phyloP scores from a whole-genome alignment of 2,113 vertebrate genomes.

The human region DNA sequence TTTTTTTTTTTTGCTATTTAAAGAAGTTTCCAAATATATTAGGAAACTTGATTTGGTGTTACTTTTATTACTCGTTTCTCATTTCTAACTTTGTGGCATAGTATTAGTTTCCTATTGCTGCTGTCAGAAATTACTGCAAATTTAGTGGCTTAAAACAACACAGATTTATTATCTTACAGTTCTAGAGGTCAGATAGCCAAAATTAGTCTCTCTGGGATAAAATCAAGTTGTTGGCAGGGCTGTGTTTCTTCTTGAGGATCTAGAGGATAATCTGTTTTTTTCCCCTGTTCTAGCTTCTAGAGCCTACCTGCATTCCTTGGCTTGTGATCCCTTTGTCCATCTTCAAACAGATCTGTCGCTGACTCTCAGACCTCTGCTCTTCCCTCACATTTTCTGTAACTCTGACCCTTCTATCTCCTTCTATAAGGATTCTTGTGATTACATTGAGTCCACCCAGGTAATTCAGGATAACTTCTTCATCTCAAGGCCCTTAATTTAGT shows the following conservation, averaged over 20 bases:
- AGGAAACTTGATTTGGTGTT: background rate
- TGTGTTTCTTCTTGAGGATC: background rate
- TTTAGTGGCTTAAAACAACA: background rate
- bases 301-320: background rate
- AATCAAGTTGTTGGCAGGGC: background rate
- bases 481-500: background rate
- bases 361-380: background rate
- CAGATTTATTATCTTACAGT: background rate
- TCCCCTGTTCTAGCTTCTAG: background rate
- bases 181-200: background rate
- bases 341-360: background rate
- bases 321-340: background rate
- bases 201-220: background rate
- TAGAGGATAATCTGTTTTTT: background rate
- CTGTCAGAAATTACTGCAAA: background rate
- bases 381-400: background rate
- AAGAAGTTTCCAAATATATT: background rate
- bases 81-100: background rate
- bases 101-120: background rate
- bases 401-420: background rate
- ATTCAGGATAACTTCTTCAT: background rate
- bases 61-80: background rate
- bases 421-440: background rate
- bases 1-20: background rate
- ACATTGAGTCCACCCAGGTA: background rate